Evolutionary conservation across 92 coral and sea anemone genomes (phyloP).

Genomic region (Palythoa grandiflora): DNA sequence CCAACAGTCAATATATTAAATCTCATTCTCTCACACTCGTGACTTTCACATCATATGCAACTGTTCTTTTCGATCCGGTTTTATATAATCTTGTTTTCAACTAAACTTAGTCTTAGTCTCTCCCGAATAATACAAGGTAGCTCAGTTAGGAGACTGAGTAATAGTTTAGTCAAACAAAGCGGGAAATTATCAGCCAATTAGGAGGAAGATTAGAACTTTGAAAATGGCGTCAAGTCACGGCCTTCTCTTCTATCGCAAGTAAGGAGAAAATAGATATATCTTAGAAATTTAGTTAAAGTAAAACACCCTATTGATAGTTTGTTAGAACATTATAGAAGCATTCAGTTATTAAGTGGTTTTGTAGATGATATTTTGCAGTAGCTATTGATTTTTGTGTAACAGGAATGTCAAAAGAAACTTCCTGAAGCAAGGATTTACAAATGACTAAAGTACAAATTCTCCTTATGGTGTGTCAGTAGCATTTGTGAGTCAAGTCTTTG

Average conservation of each 20-base stretch:
- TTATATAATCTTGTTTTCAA: no score
- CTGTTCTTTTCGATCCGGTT: no score
- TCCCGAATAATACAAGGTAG: neutral
- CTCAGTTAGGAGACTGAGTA: neutral
- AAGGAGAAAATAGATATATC: neutral
- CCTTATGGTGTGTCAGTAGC: neutral
- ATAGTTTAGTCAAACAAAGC: neutral
- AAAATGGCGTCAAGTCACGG: conserved; percentile 28
- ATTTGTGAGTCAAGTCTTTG: neutral
- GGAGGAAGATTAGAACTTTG: conserved; percentile 24
- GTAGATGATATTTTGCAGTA: neutral
- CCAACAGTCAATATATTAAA: neutral
- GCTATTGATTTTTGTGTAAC: neutral
- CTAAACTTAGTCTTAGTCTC: neutral
- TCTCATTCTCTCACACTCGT: neutral
- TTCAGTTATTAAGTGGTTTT: neutral
- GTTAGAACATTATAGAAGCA: neutral
- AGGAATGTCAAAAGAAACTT: neutral
- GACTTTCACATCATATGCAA: neutral
- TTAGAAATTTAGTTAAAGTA: neutral
- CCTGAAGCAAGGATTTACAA: neutral
- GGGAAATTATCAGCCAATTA: conserved; percentile 20
- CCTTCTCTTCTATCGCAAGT: neutral
- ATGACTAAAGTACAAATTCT: conserved; percentile 7
- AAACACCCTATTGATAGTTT: neutral